Evolutionary conservation across 2,888 invertebrate genomes (phyloP), one percentile per base, ranked within the genome.

Genomic region (Epinotia ramella): DNA sequence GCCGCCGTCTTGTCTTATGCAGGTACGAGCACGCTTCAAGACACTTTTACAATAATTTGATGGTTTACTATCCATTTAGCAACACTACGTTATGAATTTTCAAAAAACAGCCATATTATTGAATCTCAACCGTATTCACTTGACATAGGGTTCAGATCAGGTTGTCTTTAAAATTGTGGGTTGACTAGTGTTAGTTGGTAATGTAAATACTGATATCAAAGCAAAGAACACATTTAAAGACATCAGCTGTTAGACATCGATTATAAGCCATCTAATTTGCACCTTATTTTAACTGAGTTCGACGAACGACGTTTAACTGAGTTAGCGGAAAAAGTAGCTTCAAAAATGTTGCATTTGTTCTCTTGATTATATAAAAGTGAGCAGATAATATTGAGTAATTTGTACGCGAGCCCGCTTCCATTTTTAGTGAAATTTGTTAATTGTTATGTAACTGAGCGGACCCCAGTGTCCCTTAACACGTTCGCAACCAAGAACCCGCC

Each of bases 171-270:
- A 33, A 67, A 40, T 62, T 66, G n/a, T 49, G 60, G 18, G 59
- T 65, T 49, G 49, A n/a, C 4, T 59, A 16, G 49, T 73, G 60
- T 60, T 66, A 33, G 60, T 73, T 44, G 53, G 18, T 57, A 64
- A 44, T 16, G 20, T 71, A 40, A 63, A 71, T 63, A 68, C 16
- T 60, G 53, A 53, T 53, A 53, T 53, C 53, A 53, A 53, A 53
- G 53, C n/a, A 53, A 53, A 53, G 53, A 53, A n/a, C 53, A 53
- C n/a, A n/a, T 7, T 20, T 63, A 40, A 28, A 63, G 11, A 64
- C n/a, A 71, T 53, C 63, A 71, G 24, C 40, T 64, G 63, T 57
- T 72, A 33, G 46, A 70, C n/a, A 11, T n/a, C 1, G 20, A 13
- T n/a, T 56, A 57, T 73, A 44, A 24, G 13, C 67, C 53, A 63